Conservation (phyloP, 1,140 invertebrate genomes). For the Drosophila kurseongensis region DNA sequence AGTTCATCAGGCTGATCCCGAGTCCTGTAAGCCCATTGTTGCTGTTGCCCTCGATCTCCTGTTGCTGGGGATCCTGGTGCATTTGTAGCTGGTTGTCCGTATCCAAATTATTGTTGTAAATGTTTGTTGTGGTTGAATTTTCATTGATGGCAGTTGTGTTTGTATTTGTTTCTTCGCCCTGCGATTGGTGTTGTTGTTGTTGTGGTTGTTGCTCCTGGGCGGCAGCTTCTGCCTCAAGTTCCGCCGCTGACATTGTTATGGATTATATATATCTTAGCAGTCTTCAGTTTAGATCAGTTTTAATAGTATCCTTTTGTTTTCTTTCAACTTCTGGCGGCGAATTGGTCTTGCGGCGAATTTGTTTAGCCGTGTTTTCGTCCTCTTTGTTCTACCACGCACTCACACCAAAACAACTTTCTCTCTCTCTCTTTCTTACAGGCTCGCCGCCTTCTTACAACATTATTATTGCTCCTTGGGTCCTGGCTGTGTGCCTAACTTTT, state of each 20-base stretch:
- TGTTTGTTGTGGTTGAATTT: constrained; percentile 43
- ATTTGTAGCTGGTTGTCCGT: constrained; percentile 47
- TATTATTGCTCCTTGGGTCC: constrained; percentile 54
- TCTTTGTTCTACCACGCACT: constrained; percentile 47
- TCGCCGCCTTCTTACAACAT: constrained; percentile 48
- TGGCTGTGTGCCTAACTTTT: constrained; percentile 64
- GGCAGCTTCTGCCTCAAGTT: constrained; percentile 65
- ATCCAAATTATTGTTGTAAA: constrained; percentile 41
- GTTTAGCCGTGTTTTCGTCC: constrained; percentile 35
- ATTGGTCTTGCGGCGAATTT: constrained; percentile 36
- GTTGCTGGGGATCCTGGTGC: constrained; percentile 46
- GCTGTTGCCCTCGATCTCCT: constrained; percentile 48
- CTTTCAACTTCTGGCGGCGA: constrained; percentile 8
- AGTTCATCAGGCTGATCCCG: constrained; percentile 72
- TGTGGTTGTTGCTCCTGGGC: constrained; percentile 58
- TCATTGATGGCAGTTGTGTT: constrained; percentile 65
- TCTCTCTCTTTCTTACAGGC: constrained; percentile 2
- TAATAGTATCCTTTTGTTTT: constrained; percentile 26
- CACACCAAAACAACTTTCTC: constrained; percentile 20
- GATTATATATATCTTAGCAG: constrained; percentile 30
- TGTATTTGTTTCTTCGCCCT: constrained; percentile 41
- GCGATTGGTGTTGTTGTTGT: constrained; percentile 34
- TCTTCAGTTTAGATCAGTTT: constrained; percentile 48
- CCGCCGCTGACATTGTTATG: constrained; percentile 63
- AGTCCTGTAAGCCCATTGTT: constrained; percentile 51